Evolutionary conservation across 1,140 invertebrate genomes (phyloP).

Genomic region (Adoxophyes honmai): DNA sequence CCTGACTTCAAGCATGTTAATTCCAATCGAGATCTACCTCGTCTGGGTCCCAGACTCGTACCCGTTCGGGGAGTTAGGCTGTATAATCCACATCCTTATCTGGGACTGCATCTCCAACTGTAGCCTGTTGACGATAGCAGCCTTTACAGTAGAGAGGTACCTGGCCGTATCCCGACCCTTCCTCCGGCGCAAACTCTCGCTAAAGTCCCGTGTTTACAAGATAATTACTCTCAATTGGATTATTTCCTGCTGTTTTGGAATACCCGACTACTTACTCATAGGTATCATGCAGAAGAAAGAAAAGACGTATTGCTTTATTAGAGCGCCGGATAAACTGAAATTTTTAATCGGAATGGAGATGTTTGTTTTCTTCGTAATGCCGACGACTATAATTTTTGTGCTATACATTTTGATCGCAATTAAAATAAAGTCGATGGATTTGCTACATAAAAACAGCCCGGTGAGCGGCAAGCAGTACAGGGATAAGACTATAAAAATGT

Average conservation of each 20-base stretch:
- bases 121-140: conserved; percentile 91
- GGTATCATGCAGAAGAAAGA: conserved; percentile 77
- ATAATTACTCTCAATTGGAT: conserved; percentile 85
- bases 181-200: conserved; percentile 87
- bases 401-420: conserved; percentile 90
- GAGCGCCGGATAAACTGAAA: conserved; percentile 76
- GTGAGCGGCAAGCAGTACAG: conserved; percentile 63
- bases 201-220: conserved; percentile 85
- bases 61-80: conserved; percentile 90
- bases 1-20: conserved; percentile 86
- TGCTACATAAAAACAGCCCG: conserved; percentile 64
- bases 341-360: conserved; percentile 88
- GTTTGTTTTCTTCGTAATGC: conserved; percentile 88
- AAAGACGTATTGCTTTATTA: conserved; percentile 74
- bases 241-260: conserved; percentile 82
- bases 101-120: conserved; percentile 95
- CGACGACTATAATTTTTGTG: conserved; percentile 90
- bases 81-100: conserved; percentile 88
- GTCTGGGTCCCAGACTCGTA: conserved; percentile 92
- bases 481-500: conserved; percentile 77
- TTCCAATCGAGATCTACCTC: conserved; percentile 89
- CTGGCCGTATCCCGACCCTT: conserved; percentile 87
- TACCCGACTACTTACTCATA: conserved; percentile 87
- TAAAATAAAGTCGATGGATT: conserved; percentile 81
- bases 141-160: conserved; percentile 89